Conservation (phyloP, 2,113 vertebrate species). For the Isichthys henryi region DNA sequence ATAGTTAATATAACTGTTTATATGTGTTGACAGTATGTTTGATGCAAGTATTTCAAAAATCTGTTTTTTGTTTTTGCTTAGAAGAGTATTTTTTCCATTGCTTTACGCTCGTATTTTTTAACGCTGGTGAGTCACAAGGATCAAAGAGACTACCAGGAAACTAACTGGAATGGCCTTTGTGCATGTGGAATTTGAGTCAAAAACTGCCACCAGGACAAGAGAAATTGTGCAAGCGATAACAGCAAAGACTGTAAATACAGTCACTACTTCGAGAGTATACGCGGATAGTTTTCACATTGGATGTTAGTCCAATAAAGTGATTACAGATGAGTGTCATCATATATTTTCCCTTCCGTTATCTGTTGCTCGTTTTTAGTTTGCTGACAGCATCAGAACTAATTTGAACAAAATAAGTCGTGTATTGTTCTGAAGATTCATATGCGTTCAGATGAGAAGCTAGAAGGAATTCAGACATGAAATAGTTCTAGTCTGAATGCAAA, state of each 20-base stretch:
- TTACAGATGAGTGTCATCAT: not conserved
- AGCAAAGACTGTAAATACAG: not conserved
- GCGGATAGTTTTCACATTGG: not conserved
- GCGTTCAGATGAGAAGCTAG: not conserved
- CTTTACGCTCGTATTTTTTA: not conserved
- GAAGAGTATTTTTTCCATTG: not conserved
- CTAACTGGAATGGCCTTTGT: not conserved
- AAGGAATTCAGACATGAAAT: not conserved
- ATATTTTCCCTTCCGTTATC: not conserved
- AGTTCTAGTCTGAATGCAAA: not conserved
- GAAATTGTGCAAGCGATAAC: conserved; percentile 2
- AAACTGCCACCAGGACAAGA: conserved; percentile 11
- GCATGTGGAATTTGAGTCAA: conserved; percentile 1
- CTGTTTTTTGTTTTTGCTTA: not conserved
- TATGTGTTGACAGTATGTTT: not conserved
- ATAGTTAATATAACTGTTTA: not conserved
- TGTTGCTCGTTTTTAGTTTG: not conserved
- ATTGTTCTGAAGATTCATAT: not conserved
- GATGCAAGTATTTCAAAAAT: not conserved
- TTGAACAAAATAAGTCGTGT: not conserved
- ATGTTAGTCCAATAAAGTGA: not conserved
- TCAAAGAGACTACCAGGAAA: not conserved
- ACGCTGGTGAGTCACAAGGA: not conserved
- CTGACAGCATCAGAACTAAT: not conserved
- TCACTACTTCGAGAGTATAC: not conserved